Percentiles rank a stretch among this genome's conserved stretches.
phyloP scores from a whole-genome alignment of 2,797 vertebrate species.

The Antennarius maculatus region DNA sequence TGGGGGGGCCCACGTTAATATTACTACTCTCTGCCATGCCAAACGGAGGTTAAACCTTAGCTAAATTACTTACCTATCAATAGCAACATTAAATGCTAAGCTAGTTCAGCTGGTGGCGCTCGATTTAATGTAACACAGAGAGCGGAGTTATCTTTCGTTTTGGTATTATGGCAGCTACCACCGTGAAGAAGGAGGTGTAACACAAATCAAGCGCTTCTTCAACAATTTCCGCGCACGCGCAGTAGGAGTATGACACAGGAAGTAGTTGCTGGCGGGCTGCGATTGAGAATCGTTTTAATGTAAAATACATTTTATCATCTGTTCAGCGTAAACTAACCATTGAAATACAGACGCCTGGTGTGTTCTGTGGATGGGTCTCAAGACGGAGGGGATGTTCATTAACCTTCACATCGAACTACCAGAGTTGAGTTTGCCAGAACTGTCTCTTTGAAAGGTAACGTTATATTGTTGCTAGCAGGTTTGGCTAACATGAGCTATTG shows the following conservation, averaged over 20 bases:
- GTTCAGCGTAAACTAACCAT: background rate
- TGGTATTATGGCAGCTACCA: no score
- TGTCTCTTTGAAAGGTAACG: slow-evolving; percentile 54
- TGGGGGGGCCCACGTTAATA: slow-evolving; percentile 44
- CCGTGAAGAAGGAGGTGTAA: background rate
- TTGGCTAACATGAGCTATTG: slow-evolving; percentile 29
- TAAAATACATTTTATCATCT: background rate
- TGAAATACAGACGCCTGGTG: background rate
- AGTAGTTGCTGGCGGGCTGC: slow-evolving; percentile 24
- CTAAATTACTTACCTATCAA: background rate
- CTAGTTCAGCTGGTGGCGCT: background rate
- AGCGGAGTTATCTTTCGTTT: no score
- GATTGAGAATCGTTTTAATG: background rate
- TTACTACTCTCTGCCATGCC: slow-evolving; percentile 77
- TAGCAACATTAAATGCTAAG: slow-evolving; percentile 26
- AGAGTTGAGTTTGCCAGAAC: background rate
- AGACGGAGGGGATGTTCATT: background rate
- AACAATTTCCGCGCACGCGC: slow-evolving; percentile 35
- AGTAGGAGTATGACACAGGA: slow-evolving; percentile 42
- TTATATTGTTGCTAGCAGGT: slow-evolving; percentile 25
- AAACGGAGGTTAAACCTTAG: background rate
- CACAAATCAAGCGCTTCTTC: slow-evolving; percentile 27
- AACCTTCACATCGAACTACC: background rate
- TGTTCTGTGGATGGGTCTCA: background rate
- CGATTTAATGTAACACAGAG: background rate